These are phyloP conservation scores for Myotis findleyi DNA, from an alignment of 2,797 vertebrate species.

Conservation along the genomic window DNA sequence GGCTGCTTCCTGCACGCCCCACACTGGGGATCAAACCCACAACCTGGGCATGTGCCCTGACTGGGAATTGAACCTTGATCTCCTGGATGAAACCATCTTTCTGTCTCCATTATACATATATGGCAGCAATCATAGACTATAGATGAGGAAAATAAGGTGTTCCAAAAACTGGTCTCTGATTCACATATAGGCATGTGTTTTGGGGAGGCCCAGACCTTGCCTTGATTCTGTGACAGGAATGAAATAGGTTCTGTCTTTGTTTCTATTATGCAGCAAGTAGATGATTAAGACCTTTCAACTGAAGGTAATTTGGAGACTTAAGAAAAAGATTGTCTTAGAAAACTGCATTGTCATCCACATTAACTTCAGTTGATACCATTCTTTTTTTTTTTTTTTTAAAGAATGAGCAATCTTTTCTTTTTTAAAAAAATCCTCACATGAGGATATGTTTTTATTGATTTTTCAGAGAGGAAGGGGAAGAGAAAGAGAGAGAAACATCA, in stretches of 20 bases:
- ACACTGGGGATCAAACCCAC: no score
- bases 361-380: constrained; percentile 44
- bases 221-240: not conserved
- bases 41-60: no score
- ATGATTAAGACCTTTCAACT: constrained; percentile 54
- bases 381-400: no score
- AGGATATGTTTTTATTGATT: no score
- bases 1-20: no score
- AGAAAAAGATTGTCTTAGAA: constrained; percentile 40
- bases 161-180: not conserved
- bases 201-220: not conserved
- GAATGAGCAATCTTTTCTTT: no score
- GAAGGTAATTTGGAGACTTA: constrained; percentile 49
- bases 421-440: no score
- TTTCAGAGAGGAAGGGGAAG: no score
- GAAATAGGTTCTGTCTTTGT: constrained; percentile 7
- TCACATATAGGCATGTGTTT: not conserved
- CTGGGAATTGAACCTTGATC: no score
- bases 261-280: constrained; percentile 19
- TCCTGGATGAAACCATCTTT: not conserved
- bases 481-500: no score
- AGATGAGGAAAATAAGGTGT: not conserved
- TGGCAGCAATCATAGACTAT: not conserved
- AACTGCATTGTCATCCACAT: constrained; percentile 20
- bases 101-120: not conserved